These are phyloP conservation scores for Drosophila pegasa DNA, from an alignment of 2,888 invertebrate species.

Conservation along the genomic window DNA sequence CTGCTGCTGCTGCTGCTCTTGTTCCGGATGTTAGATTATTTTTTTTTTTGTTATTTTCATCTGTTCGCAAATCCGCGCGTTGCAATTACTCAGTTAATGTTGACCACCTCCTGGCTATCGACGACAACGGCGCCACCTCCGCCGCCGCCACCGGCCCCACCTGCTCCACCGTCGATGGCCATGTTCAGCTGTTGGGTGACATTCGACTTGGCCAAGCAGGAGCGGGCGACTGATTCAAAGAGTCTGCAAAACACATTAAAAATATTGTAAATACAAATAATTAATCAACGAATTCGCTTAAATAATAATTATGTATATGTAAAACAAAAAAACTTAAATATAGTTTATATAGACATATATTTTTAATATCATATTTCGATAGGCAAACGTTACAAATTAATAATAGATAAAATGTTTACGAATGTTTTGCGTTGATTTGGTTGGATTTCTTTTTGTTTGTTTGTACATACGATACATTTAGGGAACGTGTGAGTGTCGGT, in stretches of 20 bases:
- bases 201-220: slow-evolving; percentile 95
- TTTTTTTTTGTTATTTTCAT: background rate
- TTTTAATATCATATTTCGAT: slow-evolving; percentile 8
- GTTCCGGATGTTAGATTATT: slow-evolving; percentile 7
- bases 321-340: background rate
- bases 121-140: slow-evolving; percentile 8
- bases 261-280: slow-evolving; percentile 14
- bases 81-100: slow-evolving; percentile 68
- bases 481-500: too few relatives aligned
- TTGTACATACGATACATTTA: background rate
- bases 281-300: slow-evolving; percentile 1
- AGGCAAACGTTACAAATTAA: slow-evolving; percentile 10
- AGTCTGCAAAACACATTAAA: slow-evolving; percentile 86
- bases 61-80: slow-evolving; percentile 42
- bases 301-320: background rate
- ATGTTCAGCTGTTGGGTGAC: slow-evolving; percentile 85
- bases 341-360: background rate
- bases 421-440: slow-evolving; percentile 4
- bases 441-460: slow-evolving; percentile 2
- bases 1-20: slow-evolving; percentile 35
- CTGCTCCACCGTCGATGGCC: slow-evolving; percentile 71
- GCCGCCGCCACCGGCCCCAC: background rate
- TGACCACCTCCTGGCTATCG: slow-evolving; percentile 84
- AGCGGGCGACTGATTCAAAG: slow-evolving; percentile 98
- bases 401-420: slow-evolving; percentile 11